A percentile compares a stretch with the other conserved stretches of the same genome.
These are phyloP conservation scores for Euplagia quadripunctaria DNA, from an alignment of 2,888 invertebrate genomes.

Conservation along the genomic window DNA sequence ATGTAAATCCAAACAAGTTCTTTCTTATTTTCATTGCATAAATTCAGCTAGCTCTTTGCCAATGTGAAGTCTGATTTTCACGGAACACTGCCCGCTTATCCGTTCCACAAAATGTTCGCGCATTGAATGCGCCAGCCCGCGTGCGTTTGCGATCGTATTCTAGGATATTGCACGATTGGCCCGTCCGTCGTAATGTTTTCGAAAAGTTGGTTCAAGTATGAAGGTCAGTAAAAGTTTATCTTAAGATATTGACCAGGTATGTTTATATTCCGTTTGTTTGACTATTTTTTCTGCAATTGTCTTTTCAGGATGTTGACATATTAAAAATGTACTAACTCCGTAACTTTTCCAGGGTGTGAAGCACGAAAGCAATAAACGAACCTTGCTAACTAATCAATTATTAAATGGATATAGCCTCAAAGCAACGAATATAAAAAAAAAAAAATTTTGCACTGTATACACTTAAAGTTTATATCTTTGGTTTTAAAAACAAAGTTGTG, in stretches of 20 bases:
- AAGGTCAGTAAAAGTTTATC: constrained; percentile 47
- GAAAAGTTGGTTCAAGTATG: constrained; percentile 48
- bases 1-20: constrained; percentile 80
- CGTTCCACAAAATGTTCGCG: constrained; percentile 72
- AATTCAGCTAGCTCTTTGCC: constrained; percentile 79
- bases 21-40: constrained; percentile 83
- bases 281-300: neutral
- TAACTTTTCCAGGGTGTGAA: neutral
- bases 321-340: neutral
- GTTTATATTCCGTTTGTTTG: neutral
- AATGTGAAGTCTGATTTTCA: constrained; percentile 79
- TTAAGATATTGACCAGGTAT: neutral
- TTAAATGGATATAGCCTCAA: too few species aligned
- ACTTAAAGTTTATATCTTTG: too few species aligned
- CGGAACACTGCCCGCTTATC: constrained; percentile 77
- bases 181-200: constrained; percentile 35
- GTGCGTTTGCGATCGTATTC: constrained; percentile 59
- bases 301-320: neutral
- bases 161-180: constrained; percentile 59
- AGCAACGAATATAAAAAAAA: too few species aligned
- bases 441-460: too few species aligned
- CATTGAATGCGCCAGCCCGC: constrained; percentile 53
- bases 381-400: too few species aligned
- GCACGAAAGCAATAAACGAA: too few species aligned
- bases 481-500: too few species aligned